phyloP scores from a whole-genome alignment of 2,797 vertebrate genomes.

The Eulemur coronatus region DNA sequence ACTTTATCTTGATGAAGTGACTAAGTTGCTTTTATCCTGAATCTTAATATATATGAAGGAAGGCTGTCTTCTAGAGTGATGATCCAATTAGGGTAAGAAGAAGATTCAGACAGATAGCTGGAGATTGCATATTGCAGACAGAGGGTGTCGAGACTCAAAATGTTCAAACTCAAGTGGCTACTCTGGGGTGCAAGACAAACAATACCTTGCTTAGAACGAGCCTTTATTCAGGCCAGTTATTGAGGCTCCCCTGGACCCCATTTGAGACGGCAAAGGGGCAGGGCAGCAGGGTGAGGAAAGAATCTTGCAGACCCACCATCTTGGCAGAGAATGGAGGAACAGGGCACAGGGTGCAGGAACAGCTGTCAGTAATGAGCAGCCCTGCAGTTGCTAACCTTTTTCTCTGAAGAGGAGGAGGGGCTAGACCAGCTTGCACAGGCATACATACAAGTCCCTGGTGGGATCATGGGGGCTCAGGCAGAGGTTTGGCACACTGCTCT shows the following conservation, averaged over 20 bases:
- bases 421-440: not conserved
- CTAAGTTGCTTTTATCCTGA: not conserved
- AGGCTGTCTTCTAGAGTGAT: not conserved
- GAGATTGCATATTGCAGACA: not conserved
- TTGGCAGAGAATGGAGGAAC: not conserved
- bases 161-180: not conserved
- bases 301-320: not conserved
- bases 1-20: not conserved
- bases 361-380: not conserved
- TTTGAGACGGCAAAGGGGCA: not conserved
- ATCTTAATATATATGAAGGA: not conserved
- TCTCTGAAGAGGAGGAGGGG: constrained; percentile 14
- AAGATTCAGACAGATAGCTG: not conserved
- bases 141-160: not conserved
- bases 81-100: not conserved
- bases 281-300: not conserved
- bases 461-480: not conserved
- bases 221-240: not conserved
- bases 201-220: not conserved
- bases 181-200: not conserved
- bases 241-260: not conserved
- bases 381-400: not conserved
- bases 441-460: not conserved
- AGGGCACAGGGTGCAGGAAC: not conserved
- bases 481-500: not conserved